Percentiles rank a stretch among this genome's conserved stretches.
phyloP scores from a whole-genome alignment of 2,113 vertebrate genomes.

The Penelope pileata region DNA sequence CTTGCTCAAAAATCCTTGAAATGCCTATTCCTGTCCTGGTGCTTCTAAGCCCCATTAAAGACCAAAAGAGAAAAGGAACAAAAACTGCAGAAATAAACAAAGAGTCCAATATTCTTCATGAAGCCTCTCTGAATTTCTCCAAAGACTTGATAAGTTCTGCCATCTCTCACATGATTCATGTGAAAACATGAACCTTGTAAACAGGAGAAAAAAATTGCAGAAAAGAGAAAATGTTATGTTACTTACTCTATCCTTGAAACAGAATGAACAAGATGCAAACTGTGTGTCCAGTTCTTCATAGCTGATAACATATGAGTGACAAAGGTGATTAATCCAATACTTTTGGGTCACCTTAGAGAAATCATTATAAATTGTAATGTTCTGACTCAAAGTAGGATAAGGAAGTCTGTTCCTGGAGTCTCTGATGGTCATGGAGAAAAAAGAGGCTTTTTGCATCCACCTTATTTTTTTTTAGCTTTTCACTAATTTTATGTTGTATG shows the following conservation, averaged over 20 bases:
- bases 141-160: not conserved
- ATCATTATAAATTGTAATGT: not conserved
- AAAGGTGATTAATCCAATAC: not conserved
- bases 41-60: not conserved
- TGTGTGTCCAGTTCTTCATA: not conserved
- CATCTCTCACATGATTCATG: accelerated
- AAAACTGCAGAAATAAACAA: not conserved
- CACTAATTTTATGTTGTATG: not conserved
- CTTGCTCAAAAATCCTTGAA: not conserved
- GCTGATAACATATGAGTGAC: not conserved
- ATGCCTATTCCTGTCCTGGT: not conserved
- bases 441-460: not conserved
- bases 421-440: not conserved
- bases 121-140: not conserved
- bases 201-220: not conserved
- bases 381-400: not conserved
- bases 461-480: not conserved
- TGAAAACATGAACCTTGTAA: not conserved
- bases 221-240: not conserved
- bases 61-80: not conserved
- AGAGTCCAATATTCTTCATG: not conserved
- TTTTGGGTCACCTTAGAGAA: not conserved
- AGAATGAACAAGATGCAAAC: not conserved
- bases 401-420: not conserved
- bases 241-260: not conserved